Base-by-base conservation (phyloP, 2,113 vertebrate species). In the Aphyosemion australe region DNA sequence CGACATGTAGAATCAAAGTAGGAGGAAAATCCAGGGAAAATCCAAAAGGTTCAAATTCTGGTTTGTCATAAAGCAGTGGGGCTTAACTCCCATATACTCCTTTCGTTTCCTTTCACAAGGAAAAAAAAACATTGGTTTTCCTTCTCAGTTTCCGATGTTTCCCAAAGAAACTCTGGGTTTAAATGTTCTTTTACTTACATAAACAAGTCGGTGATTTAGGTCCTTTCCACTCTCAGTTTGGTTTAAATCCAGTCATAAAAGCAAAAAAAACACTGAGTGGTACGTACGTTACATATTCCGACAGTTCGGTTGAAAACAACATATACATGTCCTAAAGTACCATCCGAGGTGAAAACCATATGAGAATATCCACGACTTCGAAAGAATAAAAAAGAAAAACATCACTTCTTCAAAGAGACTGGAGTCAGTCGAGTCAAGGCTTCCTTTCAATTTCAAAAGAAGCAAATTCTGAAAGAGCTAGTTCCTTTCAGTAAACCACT, bases 361-460 rank as follows among this genome's bases (percentile, higher is more conserved):
- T 13, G 50, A 76, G 76, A 80, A 57, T 52, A 85, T 77, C 79
- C 81, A 72, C 21, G 45, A 64, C 58, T 76, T 61, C 61, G 16
- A 82, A 26, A 26, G 26, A 26, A 26, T 26, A 26, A 26, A 67
- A 58, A 73, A 69, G 57, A 56, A 39, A 48, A 41, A 49, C 41
- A 42, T 13, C 58, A 32, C 1, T 5, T 58, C 59, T 76, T 83
- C 76, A 74, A 74, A 81, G 66, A 68, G 54, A 67, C 82, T 54
- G 63, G 65, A 63, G 79, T 77, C 65, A 61, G 78, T 74, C 4
- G 2, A 74, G 73, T 79, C 67, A 69, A n/a, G 5, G 61, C 45
- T 61, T 81, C 77, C 76, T 85, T 85, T 74, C 67, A 76, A 56
- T 65, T 79, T 49, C 75, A 70, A 77, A 63, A 81, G 26, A 84